Evolutionary conservation across 2,797 vertebrate species (phyloP).

Genomic region (Molossus alvarezi): DNA sequence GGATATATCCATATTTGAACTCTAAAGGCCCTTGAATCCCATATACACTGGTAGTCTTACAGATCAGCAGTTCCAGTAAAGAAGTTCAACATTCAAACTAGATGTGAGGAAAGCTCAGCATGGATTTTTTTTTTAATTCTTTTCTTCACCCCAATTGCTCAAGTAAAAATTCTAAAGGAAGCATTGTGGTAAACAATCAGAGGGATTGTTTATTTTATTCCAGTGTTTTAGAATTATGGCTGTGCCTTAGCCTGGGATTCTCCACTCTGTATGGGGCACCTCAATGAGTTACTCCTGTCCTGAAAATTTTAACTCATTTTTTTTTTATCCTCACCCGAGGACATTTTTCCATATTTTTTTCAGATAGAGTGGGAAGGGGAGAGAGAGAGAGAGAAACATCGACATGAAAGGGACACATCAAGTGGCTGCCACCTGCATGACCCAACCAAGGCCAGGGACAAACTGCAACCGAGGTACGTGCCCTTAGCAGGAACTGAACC

Average conservation of each 20-base stretch:
- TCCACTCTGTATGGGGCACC: background rate
- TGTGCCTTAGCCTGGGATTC: background rate
- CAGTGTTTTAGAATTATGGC: background rate
- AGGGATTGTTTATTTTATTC: background rate
- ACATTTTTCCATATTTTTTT: too few relatives aligned
- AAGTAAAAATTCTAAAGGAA: background rate
- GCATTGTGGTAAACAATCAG: background rate
- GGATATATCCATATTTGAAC: background rate
- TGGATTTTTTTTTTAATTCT: background rate
- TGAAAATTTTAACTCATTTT: background rate
- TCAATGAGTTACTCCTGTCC: background rate
- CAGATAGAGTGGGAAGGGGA: too few relatives aligned
- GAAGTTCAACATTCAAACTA: conserved; percentile 41
- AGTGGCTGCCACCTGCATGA: too few relatives aligned
- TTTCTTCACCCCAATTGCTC: background rate
- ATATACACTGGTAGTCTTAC: background rate
- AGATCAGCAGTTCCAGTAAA: conserved; percentile 17
- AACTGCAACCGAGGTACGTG: too few relatives aligned
- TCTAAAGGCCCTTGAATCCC: conserved; percentile 6
- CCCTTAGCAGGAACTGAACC: too few relatives aligned
- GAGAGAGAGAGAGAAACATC: too few relatives aligned
- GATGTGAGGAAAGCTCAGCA: conserved; percentile 6
- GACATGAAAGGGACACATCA: too few relatives aligned
- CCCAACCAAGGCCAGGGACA: too few relatives aligned
- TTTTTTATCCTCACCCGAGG: background rate